Base-by-base conservation (phyloP, 1,140 invertebrate genomes). In the Calliphora vicina region DNA sequence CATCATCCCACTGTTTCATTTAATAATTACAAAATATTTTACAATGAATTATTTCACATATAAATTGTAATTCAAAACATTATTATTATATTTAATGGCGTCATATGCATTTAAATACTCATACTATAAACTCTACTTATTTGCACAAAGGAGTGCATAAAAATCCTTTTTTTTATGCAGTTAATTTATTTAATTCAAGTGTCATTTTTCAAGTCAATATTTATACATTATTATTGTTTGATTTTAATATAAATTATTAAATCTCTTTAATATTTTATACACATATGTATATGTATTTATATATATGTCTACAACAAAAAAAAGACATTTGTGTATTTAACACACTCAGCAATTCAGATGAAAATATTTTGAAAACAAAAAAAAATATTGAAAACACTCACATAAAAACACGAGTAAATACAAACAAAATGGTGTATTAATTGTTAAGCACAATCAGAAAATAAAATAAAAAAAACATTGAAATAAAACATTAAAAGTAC, bases 381-480 rank as follows among this genome's bases (percentile, higher is more conserved):
- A n/a, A n/a, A n/a, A n/a, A n/a, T n/a, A n/a, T n/a, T n/a, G n/a
- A n/a, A 67, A 23, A 67, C 17, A 67, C 57, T 8, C 57, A 67
- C 20, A 23, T 23, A 23, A 20, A 23, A 20, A 61, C 57, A n/a
- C 2, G 17, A 15, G 12, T 57, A 57, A 50, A 57, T 57, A 57
- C 20, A 67, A 67, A 67, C n/a, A 67, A 67, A 67, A 13, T 67
- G 57, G 57, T 67, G 57, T 67, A 27, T 61, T 26, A 81, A 35
- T 81, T 81, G 80, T 81, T 81, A 81, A 81, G 80, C 45, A 71
- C 45, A 81, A 81, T 81, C 61, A 61, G 13, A 26, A 81, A 71
- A 81, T n/a, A n/a, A n/a, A n/a, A n/a, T n/a, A n/a, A 29, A 61
- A 25, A 1, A n/a, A 29, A 29, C 27, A 76, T 35, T 27, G 10